Conservation (phyloP, 1,140 invertebrate species). For the Drosophila mojavensis region DNA sequence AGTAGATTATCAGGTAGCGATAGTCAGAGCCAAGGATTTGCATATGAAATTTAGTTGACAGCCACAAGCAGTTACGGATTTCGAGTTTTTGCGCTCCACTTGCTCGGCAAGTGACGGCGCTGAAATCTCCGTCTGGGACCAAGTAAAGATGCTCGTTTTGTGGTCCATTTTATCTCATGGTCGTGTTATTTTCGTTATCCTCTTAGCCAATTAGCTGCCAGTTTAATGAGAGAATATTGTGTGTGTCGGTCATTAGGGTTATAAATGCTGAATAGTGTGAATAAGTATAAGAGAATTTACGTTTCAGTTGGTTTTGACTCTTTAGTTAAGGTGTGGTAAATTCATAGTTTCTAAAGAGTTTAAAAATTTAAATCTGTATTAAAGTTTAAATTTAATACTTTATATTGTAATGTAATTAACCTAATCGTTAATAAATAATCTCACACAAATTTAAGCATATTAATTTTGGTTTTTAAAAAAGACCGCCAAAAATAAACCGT, state of each 20-base stretch:
- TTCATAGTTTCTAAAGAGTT: no score
- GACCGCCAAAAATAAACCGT: neutral
- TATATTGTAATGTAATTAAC: no score
- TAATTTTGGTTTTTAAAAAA: neutral
- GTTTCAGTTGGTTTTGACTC: neutral
- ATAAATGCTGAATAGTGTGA: conserved; percentile 22
- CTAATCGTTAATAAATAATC: no score
- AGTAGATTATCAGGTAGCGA: conserved; percentile 75
- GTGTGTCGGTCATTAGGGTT: conserved; percentile 13
- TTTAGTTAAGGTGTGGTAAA: neutral
- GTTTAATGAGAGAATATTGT: conserved; percentile 38
- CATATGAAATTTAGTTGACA: conserved; percentile 79
- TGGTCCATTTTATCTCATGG: conserved; percentile 20
- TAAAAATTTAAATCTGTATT: no score
- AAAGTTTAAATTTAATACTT: no score
- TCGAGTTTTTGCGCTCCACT: conserved; percentile 18
- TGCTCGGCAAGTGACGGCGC: neutral
- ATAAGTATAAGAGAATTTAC: conserved; percentile 3
- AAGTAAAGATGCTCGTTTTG: conserved; percentile 12
- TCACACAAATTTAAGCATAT: no score
- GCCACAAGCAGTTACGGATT: conserved; percentile 52
- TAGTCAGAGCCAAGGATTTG: conserved; percentile 69
- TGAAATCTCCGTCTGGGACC: neutral
- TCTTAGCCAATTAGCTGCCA: conserved; percentile 39
- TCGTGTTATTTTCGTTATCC: conserved; percentile 28